Base-by-base conservation (phyloP, 2,113 vertebrate genomes). In the Miniopterus natalensis region DNA sequence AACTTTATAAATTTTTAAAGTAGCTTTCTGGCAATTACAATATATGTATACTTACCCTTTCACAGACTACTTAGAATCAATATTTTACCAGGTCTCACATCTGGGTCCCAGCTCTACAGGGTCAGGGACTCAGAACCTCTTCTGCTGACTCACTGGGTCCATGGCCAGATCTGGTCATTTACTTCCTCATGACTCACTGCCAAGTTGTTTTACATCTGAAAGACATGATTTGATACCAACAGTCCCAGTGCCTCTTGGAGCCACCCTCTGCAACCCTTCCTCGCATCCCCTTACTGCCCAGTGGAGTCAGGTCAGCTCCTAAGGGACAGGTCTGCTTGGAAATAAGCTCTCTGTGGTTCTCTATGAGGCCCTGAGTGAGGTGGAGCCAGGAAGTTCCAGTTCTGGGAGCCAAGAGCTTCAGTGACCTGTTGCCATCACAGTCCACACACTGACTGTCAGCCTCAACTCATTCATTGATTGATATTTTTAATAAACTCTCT, bases 111-210 rank as follows among this genome's bases (percentile, higher is more conserved):
- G 31, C 15, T n/a, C 65, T 42, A 53, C 51, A 6, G 75, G 65
- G 21, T 25, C 5, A 59, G 42, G 45, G 61, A n/a, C 74, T 21
- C 12, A 7, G 40, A 55, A 20, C 66, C 40, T 45, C 51, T n/a
- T 36, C 27, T 1, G 29, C 40, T 70, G 95, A 93, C 71, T 96
- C 90, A 78, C 18, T 40, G 78, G 11, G 49, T 36, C 80, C 51
- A 5, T 1, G 6, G 86, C 10, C 4, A n/a, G 86, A 27, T 51
- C 79, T 70, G 14, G 17, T 29, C 45, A 13, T 73, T 13, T 31
- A 15, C 31, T 15, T 73, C 47, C 47, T 59, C 9, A 0, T 88
- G 90, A 91, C 55, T 95, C 81, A 17, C 75, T 5, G 6, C n/a
- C 85, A 59, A 14, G 15, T 42, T 53, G 29, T 45, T 53, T 29